Conservation (phyloP, 1,140 invertebrate species). For the Belonocnema kinseyi region DNA sequence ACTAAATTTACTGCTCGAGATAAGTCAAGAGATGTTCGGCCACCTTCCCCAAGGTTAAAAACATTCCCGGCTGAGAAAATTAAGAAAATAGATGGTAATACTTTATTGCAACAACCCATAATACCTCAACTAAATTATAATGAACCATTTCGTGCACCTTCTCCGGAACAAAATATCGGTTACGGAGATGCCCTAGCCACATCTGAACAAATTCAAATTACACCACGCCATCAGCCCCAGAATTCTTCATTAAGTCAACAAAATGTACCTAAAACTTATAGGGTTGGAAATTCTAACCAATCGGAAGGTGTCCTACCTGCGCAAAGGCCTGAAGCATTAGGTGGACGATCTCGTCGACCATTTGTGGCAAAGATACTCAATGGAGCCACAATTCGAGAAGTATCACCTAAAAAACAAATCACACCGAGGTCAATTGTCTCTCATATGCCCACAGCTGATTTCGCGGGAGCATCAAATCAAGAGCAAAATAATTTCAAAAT, state of each 20-base stretch:
- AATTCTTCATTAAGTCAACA: slow-evolving; percentile 17
- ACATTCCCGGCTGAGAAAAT: slow-evolving; percentile 60
- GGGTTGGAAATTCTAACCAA: not conserved
- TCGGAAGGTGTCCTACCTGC: not conserved
- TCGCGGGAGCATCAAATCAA: not conserved
- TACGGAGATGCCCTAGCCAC: not conserved
- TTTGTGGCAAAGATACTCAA: not conserved
- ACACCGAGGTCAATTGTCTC: slow-evolving; percentile 1
- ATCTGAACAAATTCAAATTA: not conserved
- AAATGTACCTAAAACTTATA: not conserved
- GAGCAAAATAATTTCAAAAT: not conserved
- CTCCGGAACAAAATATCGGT: not conserved
- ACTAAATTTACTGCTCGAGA: slow-evolving; percentile 50
- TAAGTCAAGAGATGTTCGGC: slow-evolving; percentile 36
- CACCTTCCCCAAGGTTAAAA: slow-evolving; percentile 56
- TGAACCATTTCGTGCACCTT: not conserved
- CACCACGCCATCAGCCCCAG: not conserved
- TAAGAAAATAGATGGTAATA: slow-evolving; percentile 40
- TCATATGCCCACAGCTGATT: not conserved
- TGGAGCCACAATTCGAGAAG: not conserved
- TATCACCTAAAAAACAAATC: not conserved
- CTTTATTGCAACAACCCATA: slow-evolving; percentile 28
- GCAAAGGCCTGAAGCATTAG: not conserved
- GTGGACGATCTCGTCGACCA: not conserved
- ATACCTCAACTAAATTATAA: not conserved